Evolutionary conservation across 1,140 invertebrate species (phyloP), one percentile per base, ranked within the genome.

Genomic region (Battus philenor): DNA sequence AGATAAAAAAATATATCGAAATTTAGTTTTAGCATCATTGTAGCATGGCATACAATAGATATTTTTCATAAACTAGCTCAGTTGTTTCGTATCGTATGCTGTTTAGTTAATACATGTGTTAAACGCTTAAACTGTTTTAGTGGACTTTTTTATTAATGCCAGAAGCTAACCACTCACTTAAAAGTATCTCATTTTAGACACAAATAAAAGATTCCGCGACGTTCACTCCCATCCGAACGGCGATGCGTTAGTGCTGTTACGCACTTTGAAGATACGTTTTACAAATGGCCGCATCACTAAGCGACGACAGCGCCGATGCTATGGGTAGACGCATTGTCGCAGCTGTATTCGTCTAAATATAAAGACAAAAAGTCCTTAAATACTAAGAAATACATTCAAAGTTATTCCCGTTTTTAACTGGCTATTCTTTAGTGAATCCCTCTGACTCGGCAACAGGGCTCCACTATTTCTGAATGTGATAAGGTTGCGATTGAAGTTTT

Each of bases 251-350:
- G 46, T 5, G 22, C 22, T 27, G 39, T 34, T 29, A 36, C 38
- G 60, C 46, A 50, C 77, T 81, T 81, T 78, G 74, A 78, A 78
- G 74, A 75, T 63, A 48, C 54, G 58, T 66, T 57, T 72, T 76
- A 77, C 68, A 68, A 74, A 80, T 71, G 72, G 44, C 12, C 34
- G 45, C 43, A 61, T 48, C 67, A 70, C 51, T 52, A 38, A 6
- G 27, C 31, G 32, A 15, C 59, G 75, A 77, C 72, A 70, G 51
- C 41, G 43, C 36, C 49, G 44, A 31, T 48, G 57, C 47, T 43
- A 17, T 44, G 52, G 45, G 31, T 43, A 44, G 58, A 72, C 60
- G 61, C 62, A 68, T 65, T 68, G 68, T 71, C 73, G 59, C 73
- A 73, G 73, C 71, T 73, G 73, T 45, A 48, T 44, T 44, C 36